These are phyloP conservation scores for Henricia sp. DNA, from an alignment of 53 echinoderm and acorn worm genomes.

Conservation along the genomic window DNA sequence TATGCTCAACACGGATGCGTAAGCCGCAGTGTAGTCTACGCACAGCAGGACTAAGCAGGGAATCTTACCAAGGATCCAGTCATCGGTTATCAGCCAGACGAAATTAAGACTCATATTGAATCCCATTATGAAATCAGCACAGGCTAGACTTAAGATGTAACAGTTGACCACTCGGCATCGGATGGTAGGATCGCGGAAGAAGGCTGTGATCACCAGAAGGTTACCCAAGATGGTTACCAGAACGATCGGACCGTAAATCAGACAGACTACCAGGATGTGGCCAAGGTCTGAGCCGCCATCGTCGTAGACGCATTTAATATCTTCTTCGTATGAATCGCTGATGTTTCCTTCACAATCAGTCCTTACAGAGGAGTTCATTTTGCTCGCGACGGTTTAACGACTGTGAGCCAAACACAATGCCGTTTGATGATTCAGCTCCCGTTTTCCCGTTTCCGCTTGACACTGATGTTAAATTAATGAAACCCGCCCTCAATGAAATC, in stretches of 20 bases:
- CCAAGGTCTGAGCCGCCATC: neutral
- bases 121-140: constrained; percentile 40
- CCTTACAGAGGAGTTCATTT: too few species aligned
- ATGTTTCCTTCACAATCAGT: too few species aligned
- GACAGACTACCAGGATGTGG: constrained; percentile 18
- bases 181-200: constrained; percentile 44
- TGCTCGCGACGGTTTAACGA: too few species aligned
- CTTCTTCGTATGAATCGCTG: too few species aligned
- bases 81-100: constrained; percentile 45
- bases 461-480: too few species aligned
- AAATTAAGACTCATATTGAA: constrained; percentile 15
- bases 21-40: constrained; percentile 8
- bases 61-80: constrained; percentile 17
- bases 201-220: constrained; percentile 38
- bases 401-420: too few species aligned
- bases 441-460: too few species aligned
- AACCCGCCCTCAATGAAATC: too few species aligned
- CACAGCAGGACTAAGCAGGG: constrained; percentile 10
- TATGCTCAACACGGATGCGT: constrained; percentile 30
- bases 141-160: constrained; percentile 33
- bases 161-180: constrained; percentile 19
- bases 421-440: too few species aligned
- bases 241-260: constrained; percentile 40
- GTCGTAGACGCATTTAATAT: too few species aligned
- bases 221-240: constrained; percentile 42